Evolutionary conservation across 2,888 invertebrate genomes (phyloP), one percentile per base, ranked within the genome.

Genomic region (Stenolophus ochropezus): DNA sequence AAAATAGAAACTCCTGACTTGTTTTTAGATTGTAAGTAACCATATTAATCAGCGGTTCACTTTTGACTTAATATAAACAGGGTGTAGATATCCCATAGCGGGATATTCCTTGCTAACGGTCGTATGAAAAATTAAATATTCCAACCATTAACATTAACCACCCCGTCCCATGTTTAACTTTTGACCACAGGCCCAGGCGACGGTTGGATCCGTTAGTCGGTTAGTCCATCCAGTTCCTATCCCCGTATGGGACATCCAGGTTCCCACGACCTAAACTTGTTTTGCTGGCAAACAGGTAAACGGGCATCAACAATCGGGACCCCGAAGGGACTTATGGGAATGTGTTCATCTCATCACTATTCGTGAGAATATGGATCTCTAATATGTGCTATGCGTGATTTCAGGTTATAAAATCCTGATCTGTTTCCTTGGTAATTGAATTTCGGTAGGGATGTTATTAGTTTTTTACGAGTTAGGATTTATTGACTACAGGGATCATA

Each of bases 261-360:
- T 69, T 69, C 65, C 65, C 65, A 69, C 65, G 65, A 69, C 18
- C 65, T 27, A 69, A 65, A 69, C 65, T 69, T 69, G 65, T 69
- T 69, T 69, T 69, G 33, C 18, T 69, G 6, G 11, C 33, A 69
- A 33, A 33, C 65, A 69, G 65, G 65, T 69, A 69, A 69, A 69
- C 16, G 11, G 6, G 33, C 65, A 69, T 69, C 33, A 11, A 33
- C 8, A 69, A 33, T 33, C 65, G 65, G 33, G 33, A 42, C 33
- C 33, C 33, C 11, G 6, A 42, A 11, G 33, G 33, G 11, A 42
- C 11, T 42, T 11, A 42, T 69, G 65, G 33, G 33, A 61, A 27
- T 61, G 23, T 11, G 33, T 6, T 11, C 33, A 42, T 42, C 1
- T 25, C 4, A 61, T 61, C 23, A 42, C 8, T 56, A 8, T 56